These are phyloP conservation scores for Microdon myrmicae DNA, from an alignment of 2,888 invertebrate species.

Conservation along the genomic window DNA sequence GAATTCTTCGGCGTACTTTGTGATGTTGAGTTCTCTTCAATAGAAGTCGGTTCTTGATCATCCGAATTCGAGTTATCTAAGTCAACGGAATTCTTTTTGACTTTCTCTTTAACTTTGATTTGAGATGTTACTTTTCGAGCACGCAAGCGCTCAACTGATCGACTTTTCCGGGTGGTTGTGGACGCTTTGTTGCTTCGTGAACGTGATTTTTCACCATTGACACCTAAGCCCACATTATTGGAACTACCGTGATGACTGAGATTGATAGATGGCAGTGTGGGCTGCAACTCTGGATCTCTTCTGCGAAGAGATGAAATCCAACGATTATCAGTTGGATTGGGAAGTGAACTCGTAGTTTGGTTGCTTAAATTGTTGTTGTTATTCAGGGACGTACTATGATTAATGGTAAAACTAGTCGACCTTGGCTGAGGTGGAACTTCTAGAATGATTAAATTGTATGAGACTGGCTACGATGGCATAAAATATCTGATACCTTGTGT, in stretches of 20 bases:
- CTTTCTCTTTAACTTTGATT: slow-evolving; percentile 66
- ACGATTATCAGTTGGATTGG: slow-evolving; percentile 70
- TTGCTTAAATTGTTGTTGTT: slow-evolving; percentile 39
- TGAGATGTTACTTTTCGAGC: slow-evolving; percentile 65
- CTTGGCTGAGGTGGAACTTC: slow-evolving; percentile 67
- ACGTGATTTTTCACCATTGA: slow-evolving; percentile 53
- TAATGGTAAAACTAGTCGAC: slow-evolving; percentile 56
- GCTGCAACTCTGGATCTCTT: slow-evolving; percentile 74
- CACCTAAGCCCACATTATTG: slow-evolving; percentile 67
- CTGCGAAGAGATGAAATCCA: slow-evolving; percentile 77
- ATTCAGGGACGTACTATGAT: slow-evolving; percentile 38
- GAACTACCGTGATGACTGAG: slow-evolving; percentile 64
- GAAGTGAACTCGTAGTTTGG: slow-evolving; percentile 55
- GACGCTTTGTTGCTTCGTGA: slow-evolving; percentile 60
- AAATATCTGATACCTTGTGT: slow-evolving; percentile 62
- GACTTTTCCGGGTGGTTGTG: slow-evolving; percentile 65
- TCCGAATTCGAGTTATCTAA: slow-evolving; percentile 67
- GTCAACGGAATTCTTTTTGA: slow-evolving; percentile 66
- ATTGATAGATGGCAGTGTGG: slow-evolving; percentile 73
- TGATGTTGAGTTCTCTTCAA: slow-evolving; percentile 65
- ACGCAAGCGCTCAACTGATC: slow-evolving; percentile 65
- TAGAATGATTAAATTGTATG: slow-evolving; percentile 54
- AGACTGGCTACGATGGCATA: background rate
- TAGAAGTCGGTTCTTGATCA: slow-evolving; percentile 66
- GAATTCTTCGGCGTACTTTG: slow-evolving; percentile 64